Conservation (phyloP, 2,113 vertebrate species). For the Pandion haliaetus region DNA sequence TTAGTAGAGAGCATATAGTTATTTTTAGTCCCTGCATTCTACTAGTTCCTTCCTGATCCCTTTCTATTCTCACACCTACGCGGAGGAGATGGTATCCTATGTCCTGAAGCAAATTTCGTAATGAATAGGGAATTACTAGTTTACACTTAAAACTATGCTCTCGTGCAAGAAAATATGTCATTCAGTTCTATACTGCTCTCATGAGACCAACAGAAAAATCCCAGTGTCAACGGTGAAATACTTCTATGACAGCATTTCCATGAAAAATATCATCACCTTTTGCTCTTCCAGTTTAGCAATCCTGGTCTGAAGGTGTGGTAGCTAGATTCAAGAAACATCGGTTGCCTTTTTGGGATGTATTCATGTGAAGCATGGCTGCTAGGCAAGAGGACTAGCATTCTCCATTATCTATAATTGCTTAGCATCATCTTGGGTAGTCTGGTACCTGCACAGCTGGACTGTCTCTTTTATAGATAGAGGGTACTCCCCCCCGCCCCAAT, state of each 20-base stretch:
- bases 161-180: background rate
- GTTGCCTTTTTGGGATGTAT: background rate
- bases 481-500: rapidly evolving
- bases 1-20: background rate
- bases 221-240: background rate
- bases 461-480: background rate
- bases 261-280: background rate
- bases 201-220: background rate
- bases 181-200: background rate
- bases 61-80: background rate
- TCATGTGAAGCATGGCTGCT: background rate
- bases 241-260: background rate
- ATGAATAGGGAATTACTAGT: background rate
- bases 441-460: background rate
- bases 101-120: background rate
- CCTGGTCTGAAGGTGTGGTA: background rate
- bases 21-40: background rate
- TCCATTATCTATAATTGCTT: background rate
- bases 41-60: background rate
- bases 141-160: background rate
- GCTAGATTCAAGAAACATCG: rapidly evolving
- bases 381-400: background rate
- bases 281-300: background rate
- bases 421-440: background rate
- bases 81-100: background rate